Conservation (phyloP, 2,113 vertebrate species). For the Psilopsiagon aymara region DNA sequence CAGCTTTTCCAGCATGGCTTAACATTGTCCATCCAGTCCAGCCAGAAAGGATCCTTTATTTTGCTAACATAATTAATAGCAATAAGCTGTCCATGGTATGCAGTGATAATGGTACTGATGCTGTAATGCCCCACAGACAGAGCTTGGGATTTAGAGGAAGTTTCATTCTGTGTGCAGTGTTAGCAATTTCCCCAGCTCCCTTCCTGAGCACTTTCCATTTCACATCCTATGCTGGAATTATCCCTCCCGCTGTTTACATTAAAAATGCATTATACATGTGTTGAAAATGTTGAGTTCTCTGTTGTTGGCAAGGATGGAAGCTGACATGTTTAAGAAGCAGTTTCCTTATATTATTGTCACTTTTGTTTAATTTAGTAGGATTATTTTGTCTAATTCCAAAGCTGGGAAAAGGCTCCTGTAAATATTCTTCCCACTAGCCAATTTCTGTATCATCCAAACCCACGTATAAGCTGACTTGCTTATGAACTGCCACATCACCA, state of each 20-base stretch:
- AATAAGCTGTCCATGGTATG: slow-evolving; percentile 48
- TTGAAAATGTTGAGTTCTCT: slow-evolving; percentile 45
- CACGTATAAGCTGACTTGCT: slow-evolving; percentile 38
- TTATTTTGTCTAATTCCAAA: slow-evolving; percentile 66
- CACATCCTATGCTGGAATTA: slow-evolving; percentile 60
- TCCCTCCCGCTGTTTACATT: slow-evolving; percentile 61
- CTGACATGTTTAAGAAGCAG: slow-evolving; percentile 43
- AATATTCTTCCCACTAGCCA: slow-evolving; percentile 64
- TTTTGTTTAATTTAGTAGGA: slow-evolving; percentile 71
- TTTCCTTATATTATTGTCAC: slow-evolving; percentile 53
- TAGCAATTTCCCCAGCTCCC: slow-evolving; percentile 29
- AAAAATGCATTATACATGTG: slow-evolving; percentile 68
- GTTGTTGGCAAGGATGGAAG: slow-evolving; percentile 58
- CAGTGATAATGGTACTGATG: slow-evolving; percentile 40
- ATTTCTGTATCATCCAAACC: slow-evolving; percentile 36
- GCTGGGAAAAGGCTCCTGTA: slow-evolving; percentile 51
- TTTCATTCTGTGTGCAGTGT: background rate
- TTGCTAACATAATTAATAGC: slow-evolving; percentile 66
- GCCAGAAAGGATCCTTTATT: slow-evolving; percentile 62
- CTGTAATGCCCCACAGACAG: background rate
- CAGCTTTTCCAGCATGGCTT: slow-evolving; percentile 59
- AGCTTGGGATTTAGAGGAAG: slow-evolving; percentile 39
- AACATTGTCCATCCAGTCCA: slow-evolving; percentile 32
- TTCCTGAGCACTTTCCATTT: slow-evolving; percentile 53
- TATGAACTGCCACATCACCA: slow-evolving; percentile 39